Conservation (phyloP, 2,113 vertebrate species). For the Ellobius talpinus region DNA sequence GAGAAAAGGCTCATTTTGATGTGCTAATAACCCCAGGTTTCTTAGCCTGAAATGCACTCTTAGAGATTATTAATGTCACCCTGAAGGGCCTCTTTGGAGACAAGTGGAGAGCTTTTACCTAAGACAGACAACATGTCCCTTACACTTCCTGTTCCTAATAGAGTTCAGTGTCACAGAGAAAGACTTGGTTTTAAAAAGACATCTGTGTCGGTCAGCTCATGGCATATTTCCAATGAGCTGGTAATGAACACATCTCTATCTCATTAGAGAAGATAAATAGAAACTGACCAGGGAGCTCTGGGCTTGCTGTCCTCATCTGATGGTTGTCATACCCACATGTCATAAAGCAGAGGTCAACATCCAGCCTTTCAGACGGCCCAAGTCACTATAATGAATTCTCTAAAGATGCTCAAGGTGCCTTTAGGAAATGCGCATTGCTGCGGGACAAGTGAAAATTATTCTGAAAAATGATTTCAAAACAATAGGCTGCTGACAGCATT, state of each 20-base stretch:
- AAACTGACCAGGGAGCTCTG: not conserved
- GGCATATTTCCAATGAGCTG: conserved; percentile 26
- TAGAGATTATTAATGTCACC: conserved; percentile 34
- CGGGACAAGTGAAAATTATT: not conserved
- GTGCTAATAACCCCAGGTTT: conserved; percentile 36
- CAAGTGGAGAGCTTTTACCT: conserved; percentile 31
- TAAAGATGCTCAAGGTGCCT: not conserved
- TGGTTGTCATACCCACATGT: not conserved
- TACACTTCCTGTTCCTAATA: not conserved
- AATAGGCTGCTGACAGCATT: not conserved
- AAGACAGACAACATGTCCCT: conserved; percentile 10
- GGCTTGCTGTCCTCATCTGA: not conserved
- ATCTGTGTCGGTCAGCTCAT: not conserved
- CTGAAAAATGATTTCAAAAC: conserved; percentile 34
- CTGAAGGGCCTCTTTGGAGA: conserved; percentile 28
- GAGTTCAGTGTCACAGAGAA: conserved; percentile 31
- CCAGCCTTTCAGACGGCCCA: not conserved
- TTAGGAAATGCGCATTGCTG: conserved; percentile 26
- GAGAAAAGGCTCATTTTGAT: conserved; percentile 51
- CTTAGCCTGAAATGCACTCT: not conserved
- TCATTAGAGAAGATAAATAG: conserved; percentile 41
- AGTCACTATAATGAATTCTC: conserved; percentile 38
- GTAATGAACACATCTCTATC: conserved; percentile 48
- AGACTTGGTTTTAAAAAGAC: conserved; percentile 40
- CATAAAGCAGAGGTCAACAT: not conserved